A percentile compares a stretch with the other conserved stretches of the same genome.
phyloP scores from a whole-genome alignment of 2,888 invertebrate species.

The Rhamnusium bicolor region DNA sequence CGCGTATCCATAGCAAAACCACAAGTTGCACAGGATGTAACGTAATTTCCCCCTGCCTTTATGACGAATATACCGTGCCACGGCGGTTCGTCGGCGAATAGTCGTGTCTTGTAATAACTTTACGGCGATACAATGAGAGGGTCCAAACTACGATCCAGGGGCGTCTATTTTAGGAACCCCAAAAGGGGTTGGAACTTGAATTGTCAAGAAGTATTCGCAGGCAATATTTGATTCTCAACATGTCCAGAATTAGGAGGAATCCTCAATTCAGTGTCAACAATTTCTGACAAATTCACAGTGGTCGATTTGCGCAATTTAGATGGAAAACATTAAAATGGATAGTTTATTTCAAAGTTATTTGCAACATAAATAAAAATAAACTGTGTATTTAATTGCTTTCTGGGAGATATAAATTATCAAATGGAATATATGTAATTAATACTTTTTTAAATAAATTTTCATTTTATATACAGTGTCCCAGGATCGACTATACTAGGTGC shows the following conservation, averaged over 20 bases:
- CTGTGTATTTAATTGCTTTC: too few species aligned
- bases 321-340: too few species aligned
- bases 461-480: too few species aligned
- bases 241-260: neutral
- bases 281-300: too few species aligned
- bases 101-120: neutral
- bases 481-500: too few species aligned
- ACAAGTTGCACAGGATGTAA: conserved; percentile 6
- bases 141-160: neutral
- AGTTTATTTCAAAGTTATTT: too few species aligned
- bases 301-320: too few species aligned
- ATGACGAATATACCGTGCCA: conserved; percentile 5
- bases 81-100: neutral
- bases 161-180: neutral
- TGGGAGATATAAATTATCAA: too few species aligned
- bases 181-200: neutral
- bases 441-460: too few species aligned
- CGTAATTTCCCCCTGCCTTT: conserved; percentile 17
- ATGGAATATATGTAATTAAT: too few species aligned
- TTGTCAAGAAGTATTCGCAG: neutral
- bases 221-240: neutral
- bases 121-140: neutral
- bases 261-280: neutral
- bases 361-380: too few species aligned
- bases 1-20: conserved; percentile 1